phyloP scores from a whole-genome alignment of 2,113 vertebrate species.

The Tor tambroides region DNA sequence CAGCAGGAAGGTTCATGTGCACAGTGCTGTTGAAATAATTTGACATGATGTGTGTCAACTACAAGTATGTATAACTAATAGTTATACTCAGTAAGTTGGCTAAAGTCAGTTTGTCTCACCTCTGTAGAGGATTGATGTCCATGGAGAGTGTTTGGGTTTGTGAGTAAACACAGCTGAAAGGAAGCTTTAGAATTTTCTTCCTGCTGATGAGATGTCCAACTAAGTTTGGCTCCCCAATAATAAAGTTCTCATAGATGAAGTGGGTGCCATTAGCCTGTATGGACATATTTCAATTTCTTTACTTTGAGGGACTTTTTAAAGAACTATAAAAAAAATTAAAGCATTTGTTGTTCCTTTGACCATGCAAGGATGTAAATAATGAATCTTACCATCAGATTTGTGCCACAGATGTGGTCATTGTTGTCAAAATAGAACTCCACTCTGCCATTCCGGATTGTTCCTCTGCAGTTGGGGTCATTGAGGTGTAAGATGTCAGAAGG shows the following conservation, averaged over 20 bases:
- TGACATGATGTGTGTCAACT: neutral
- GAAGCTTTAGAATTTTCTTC: neutral
- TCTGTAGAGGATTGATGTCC: constrained; percentile 43
- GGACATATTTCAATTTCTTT: neutral
- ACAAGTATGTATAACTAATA: neutral
- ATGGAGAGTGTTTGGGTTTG: constrained; percentile 37
- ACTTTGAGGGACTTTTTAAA: neutral
- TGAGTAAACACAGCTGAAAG: constrained; percentile 27
- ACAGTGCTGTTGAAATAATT: constrained; percentile 57
- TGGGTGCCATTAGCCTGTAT: constrained; percentile 45
- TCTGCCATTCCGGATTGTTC: constrained; percentile 61
- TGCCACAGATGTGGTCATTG: constrained; percentile 65
- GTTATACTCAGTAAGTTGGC: neutral
- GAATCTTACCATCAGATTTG: constrained; percentile 62
- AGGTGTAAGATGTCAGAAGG: constrained; percentile 63
- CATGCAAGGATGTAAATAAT: neutral
- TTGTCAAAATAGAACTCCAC: constrained; percentile 70
- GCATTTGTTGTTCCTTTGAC: neutral
- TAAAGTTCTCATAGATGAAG: constrained; percentile 44
- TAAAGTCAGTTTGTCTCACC: neutral
- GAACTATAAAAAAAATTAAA: neutral
- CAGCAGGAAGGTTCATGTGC: constrained; percentile 58
- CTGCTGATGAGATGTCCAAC: constrained; percentile 7
- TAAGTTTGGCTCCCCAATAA: neutral
- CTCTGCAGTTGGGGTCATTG: constrained; percentile 63